phyloP scores from a whole-genome alignment of 2,113 vertebrate species.

The Trematocara nigrifrons region DNA sequence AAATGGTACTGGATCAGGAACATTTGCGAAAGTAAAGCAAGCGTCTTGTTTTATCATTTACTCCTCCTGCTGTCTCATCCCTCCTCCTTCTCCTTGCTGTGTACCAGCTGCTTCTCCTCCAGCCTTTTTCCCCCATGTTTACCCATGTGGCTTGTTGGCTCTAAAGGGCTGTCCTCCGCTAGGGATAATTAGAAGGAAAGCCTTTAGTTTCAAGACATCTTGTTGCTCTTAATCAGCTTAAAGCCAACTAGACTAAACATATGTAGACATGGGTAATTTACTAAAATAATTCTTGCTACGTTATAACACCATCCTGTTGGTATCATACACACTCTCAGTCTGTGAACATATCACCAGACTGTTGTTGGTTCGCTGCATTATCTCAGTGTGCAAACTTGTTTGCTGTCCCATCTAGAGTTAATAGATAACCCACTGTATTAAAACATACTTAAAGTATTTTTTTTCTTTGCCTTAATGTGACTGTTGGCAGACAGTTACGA shows the following conservation, averaged over 20 bases:
- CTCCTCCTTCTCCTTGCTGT: background rate
- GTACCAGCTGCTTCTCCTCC: conserved; percentile 30
- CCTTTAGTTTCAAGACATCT: background rate
- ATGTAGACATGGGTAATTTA: background rate
- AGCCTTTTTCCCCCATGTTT: conserved; percentile 8
- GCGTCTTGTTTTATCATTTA: conserved; percentile 9
- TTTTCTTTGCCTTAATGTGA: background rate
- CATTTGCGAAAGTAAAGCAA: conserved; percentile 30
- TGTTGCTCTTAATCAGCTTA: background rate
- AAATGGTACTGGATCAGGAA: background rate
- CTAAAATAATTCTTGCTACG: background rate
- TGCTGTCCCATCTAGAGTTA: background rate
- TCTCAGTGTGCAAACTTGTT: background rate
- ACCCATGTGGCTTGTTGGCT: background rate
- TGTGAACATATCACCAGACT: background rate
- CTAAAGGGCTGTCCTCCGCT: conserved; percentile 4
- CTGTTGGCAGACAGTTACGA: background rate
- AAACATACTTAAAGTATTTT: fast-evolving
- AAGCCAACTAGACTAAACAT: background rate
- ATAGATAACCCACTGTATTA: background rate
- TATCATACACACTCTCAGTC: background rate
- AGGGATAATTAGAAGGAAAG: conserved; percentile 36
- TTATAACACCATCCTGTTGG: background rate
- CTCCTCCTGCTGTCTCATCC: background rate
- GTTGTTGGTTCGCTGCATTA: background rate